Base-by-base conservation (phyloP, 2,888 invertebrate genomes). In the Eledone cirrhosa region DNA sequence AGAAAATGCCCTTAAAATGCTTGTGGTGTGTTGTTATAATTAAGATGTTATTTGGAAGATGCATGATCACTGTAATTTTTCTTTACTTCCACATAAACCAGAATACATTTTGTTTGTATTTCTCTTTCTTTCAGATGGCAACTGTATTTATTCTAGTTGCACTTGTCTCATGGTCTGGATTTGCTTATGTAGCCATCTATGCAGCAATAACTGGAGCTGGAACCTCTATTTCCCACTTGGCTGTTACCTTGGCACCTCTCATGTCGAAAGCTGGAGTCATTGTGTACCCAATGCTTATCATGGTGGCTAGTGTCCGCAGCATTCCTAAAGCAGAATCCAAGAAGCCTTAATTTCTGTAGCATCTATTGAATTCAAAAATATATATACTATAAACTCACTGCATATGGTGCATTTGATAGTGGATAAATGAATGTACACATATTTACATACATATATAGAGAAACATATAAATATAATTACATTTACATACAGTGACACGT, bases 141-240 rank as follows among this genome's bases (percentile, higher is more conserved):
- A 41, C 72, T 7, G n/a, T 72, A 22, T 72, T 72, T 33, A 72
- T 72, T 13, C 72, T 31, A 7, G 19, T 22, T 72, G 72, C 72
- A 14, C 41, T 72, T 22, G n/a, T 72, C 22, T 72, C 72, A 13
- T 72, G 72, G 72, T 72, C 72, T 41, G 72, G 72, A 33, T 72
- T 72, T 19, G 72, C 72, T 27, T 72, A 72, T 11, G 4, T 72
- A 5, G 29, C 72, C 19, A 31, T 72, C 22, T 72, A 72, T 22
- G 29, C 72, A 1, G 72, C 72, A 16, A 41, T 72, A 22, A 72
- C 72, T 1, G 22, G 31, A 1, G 41, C 5, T 31, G 72, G 72
- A 8, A n/a, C 41, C n/a, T 31, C 31, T 22, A 29, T 72, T 24
- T n/a, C 33, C 7, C 31, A 72, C 22, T 33, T 72, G n/a, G 29